phyloP scores from a whole-genome alignment of 2,797 vertebrate species.

The Eulemur coronatus region DNA sequence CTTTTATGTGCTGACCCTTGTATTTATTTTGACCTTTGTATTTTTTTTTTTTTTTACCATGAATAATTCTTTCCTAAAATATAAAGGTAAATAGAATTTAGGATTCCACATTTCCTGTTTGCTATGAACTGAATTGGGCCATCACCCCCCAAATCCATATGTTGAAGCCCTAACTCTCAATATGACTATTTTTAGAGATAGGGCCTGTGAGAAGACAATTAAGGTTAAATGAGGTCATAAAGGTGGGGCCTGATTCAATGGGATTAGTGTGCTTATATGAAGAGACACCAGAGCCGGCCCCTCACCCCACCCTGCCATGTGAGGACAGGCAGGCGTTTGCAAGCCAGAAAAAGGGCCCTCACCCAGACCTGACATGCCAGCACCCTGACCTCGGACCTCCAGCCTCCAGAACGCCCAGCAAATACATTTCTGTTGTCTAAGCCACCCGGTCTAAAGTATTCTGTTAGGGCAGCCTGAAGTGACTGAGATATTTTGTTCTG shows the following conservation, averaged over 20 bases:
- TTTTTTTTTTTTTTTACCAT: background rate
- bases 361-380: background rate
- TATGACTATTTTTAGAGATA: background rate
- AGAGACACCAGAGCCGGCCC: background rate
- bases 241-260: background rate
- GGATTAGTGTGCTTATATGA: background rate
- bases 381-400: background rate
- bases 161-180: background rate
- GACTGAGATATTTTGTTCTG: background rate
- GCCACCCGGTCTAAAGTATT: background rate
- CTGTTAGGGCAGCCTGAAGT: background rate
- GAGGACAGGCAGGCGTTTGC: background rate
- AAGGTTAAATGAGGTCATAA: background rate
- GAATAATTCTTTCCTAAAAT: constrained; percentile 22
- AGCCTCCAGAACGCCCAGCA: background rate
- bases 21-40: background rate
- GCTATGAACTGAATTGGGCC: background rate
- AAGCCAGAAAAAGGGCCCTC: background rate
- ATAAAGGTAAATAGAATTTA: background rate
- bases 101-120: background rate
- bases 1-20: background rate
- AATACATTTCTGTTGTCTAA: background rate
- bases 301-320: background rate
- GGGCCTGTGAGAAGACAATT: background rate
- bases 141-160: too few species aligned